phyloP scores from a whole-genome alignment of 1,140 invertebrate genomes.

The Magallana angulata region DNA sequence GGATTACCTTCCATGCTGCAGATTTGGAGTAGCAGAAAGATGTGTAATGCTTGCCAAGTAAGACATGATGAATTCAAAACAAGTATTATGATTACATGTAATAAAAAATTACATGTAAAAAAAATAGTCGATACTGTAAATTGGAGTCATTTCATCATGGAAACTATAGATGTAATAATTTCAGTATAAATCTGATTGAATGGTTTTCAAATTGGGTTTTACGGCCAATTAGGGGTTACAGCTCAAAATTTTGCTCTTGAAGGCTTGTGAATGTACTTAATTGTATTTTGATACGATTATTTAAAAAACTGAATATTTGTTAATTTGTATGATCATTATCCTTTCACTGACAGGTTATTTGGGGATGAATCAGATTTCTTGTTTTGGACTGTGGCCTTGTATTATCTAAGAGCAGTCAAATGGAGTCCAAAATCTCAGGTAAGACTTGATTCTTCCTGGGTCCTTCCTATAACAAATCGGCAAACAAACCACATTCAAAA shows the following conservation, averaged over 20 bases:
- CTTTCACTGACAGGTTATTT: constrained; percentile 76
- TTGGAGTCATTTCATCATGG: no score
- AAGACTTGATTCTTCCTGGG: not conserved
- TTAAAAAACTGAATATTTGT: no score
- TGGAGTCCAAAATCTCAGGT: constrained; percentile 52
- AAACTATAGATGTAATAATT: no score
- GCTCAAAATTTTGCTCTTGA: no score
- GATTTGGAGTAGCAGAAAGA: constrained; percentile 79
- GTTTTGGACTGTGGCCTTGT: constrained; percentile 82
- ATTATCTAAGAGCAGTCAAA: constrained; percentile 74
- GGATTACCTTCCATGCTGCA: constrained; percentile 74
- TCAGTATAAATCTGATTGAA: no score
- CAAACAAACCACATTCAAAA: no score
- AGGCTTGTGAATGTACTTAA: no score
- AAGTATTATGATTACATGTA: not conserved
- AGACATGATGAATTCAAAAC: not conserved
- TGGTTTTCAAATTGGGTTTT: no score
- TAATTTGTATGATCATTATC: no score
- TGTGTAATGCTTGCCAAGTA: constrained; percentile 80
- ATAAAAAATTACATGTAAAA: not conserved
- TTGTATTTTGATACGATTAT: no score
- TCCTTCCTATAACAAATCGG: no score
- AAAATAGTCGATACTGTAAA: not conserved
- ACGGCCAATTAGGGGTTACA: no score
- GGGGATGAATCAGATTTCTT: constrained; percentile 82